phyloP scores from a whole-genome alignment of 2,888 invertebrate genomes.

The Smittia sp. region DNA sequence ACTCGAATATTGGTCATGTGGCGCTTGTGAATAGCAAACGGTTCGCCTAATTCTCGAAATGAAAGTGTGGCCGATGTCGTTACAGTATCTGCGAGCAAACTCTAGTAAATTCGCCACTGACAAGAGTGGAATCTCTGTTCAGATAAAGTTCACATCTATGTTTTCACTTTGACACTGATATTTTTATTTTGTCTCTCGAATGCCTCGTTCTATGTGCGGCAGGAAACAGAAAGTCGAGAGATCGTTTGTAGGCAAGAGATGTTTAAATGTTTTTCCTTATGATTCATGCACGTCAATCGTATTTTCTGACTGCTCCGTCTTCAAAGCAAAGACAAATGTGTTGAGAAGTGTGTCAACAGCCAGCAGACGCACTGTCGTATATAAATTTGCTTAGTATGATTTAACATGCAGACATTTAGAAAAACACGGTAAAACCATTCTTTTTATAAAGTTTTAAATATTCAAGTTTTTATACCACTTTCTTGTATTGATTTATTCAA shows the following conservation, averaged over 20 bases:
- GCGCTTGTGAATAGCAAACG: background rate
- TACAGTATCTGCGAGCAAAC: background rate
- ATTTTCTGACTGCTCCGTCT: slow-evolving; percentile 2
- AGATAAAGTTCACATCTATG: background rate
- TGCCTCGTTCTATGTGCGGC: background rate
- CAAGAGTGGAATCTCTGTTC: background rate
- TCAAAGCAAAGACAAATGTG: slow-evolving; percentile 2
- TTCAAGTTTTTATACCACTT: slow-evolving; percentile 15
- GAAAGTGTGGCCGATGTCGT: background rate
- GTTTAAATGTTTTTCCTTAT: slow-evolving; percentile 9
- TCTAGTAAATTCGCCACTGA: background rate
- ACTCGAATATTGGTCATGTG: slow-evolving; percentile 22
- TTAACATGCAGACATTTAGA: slow-evolving; percentile 41
- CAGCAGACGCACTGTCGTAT: slow-evolving; percentile 27
- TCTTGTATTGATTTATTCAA: slow-evolving; percentile 32
- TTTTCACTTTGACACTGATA: slow-evolving; percentile 17
- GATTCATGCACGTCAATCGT: slow-evolving; percentile 15
- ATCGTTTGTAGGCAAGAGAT: background rate
- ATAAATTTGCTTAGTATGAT: slow-evolving; percentile 28
- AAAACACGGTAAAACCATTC: slow-evolving; percentile 40
- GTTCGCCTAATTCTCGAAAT: background rate
- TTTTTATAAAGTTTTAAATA: slow-evolving; percentile 32
- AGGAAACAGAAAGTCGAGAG: background rate
- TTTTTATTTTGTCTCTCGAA: background rate
- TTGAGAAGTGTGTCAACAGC: background rate